Evolutionary conservation across 2,888 invertebrate species (phyloP), one percentile per base, ranked within the genome.

Genomic region (Abrostola tripartita): DNA sequence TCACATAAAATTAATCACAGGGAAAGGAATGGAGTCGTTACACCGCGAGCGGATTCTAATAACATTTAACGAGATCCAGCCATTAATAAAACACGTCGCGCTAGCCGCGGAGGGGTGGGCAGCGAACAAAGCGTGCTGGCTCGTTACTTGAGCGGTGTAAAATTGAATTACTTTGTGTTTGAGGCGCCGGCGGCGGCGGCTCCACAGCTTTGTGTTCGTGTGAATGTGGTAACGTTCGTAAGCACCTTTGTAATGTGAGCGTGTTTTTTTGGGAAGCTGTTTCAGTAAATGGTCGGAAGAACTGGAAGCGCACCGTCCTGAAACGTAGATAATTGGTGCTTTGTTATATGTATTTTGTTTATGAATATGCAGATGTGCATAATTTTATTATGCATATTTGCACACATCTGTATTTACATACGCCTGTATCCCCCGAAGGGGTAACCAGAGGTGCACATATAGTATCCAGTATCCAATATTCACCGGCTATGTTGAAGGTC

Each of bases 61-160:
- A 38, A 37, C 44, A 54, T 72, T 66, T 37, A 58, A 72, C 40
- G 50, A 44, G 41, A 57, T 52, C 40, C 14, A 6, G 40, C 14
- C 38, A 55, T 52, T 52, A 50, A 66, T 62, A 47, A 57, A 52
- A 56, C 58, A 42, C 58, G 41, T 51, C 38, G 40, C 14, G 40
- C 11, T 51, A 47, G 24, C 54, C n/a, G 37, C 42, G 50, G 37
- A 37, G 54, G 57, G 24, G 53, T 11, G 47, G 24, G 52, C 47
- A 64, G 49, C 52, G 44, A 36, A 50, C 52, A 44, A 49, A 69
- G 62, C 42, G 35, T 4, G 49, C 47, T 59, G 42, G 47, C 1
- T 24, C 52, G 53, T 59, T 69, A 38, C 42, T 52, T 37, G 38
- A 55, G 42, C 7, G 52, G 50, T 58, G 54, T 69, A 63, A 55